Evolutionary conservation across 2,113 vertebrate genomes (phyloP), one percentile per base, ranked within the genome.

Genomic region (Chionis minor): DNA sequence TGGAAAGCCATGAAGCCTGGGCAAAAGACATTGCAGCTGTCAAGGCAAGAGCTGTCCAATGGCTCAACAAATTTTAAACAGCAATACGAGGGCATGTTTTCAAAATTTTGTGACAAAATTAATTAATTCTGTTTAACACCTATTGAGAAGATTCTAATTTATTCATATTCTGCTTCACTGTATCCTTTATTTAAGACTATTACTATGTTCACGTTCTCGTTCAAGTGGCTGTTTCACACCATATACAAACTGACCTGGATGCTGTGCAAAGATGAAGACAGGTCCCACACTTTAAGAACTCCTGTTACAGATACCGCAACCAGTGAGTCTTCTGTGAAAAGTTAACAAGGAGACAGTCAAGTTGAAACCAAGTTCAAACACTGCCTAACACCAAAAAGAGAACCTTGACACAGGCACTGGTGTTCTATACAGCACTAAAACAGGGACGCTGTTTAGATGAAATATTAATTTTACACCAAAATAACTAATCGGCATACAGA

Each of bases 271-370:
- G 98, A 98, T 1, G 98, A 98, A 54, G 98, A 98, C 0, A 99
- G 81, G 58, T 98, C 97, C 98, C 98, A 99, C 12, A 98, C 98
- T 94, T 98, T 98, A 32, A 99, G 97, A 63, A 97, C 97, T 55
- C 98, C 98, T 23, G 97, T 69, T 54, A 97, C 79, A 33, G 98
- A 98, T 14, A 99, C 97, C 3, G 96, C 98, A 81, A 99, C 89
- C 51, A 98, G 47, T 32, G 98, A 98, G 90, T 98, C 98, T 93
- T 98, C 98, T 98, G 96, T 61, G 59, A 89, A 96, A 84, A 94
- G 52, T 69, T 27, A 93, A 95, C 10, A 93, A 7, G 8, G 12
- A 91, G 15, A 86, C 0, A 40, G 45, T 82, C 22, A 96, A 27
- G 42, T 23, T n/a, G 33, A 91, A 89, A 45, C 3, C 14, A 49